Evolutionary conservation across 2,797 vertebrate species (phyloP).

Genomic region (Eupleurogrammus muticus): DNA sequence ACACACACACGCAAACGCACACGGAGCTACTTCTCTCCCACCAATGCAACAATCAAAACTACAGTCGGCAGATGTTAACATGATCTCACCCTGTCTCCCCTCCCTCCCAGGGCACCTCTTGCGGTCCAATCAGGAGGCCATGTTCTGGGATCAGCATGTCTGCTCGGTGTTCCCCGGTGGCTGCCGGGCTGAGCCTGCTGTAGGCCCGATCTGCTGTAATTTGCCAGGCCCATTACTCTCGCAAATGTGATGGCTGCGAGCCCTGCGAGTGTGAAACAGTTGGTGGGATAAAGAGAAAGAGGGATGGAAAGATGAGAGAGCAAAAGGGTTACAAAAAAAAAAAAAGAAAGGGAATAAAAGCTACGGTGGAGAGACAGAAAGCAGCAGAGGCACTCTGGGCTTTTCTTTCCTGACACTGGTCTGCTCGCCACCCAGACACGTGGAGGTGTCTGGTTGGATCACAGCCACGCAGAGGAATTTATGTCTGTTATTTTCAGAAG

Average conservation of each 20-base stretch:
- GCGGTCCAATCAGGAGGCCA: constrained; percentile 43
- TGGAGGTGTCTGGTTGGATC: constrained; percentile 64
- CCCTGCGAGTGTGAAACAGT: constrained; percentile 70
- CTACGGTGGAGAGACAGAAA: constrained; percentile 29
- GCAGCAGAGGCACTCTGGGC: constrained; percentile 51
- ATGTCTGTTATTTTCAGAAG: constrained; percentile 71
- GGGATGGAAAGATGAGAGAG: constrained; percentile 14
- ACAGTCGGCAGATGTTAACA: constrained; percentile 40
- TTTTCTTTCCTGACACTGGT: constrained; percentile 48
- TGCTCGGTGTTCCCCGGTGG: constrained; percentile 55
- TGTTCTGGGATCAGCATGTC: constrained; percentile 62
- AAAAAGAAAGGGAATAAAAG: constrained; percentile 10
- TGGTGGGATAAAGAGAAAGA: constrained; percentile 58
- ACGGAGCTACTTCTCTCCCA: not conserved
- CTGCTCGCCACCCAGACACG: constrained; percentile 53
- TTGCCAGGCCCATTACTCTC: constrained; percentile 76
- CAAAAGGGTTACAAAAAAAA: constrained; percentile 18
- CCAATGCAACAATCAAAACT: constrained; percentile 32
- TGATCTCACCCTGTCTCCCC: constrained; percentile 16
- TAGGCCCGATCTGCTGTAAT: constrained; percentile 68
- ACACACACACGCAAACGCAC: constrained; percentile 9
- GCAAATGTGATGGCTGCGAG: constrained; percentile 70
- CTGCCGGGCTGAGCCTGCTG: constrained; percentile 54
- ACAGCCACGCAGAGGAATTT: constrained; percentile 64
- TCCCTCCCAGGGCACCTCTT: constrained; percentile 18